Evolutionary conservation across 2,113 vertebrate genomes (phyloP), one percentile per base, ranked within the genome.

Genomic region (Thermophis baileyi): DNA sequence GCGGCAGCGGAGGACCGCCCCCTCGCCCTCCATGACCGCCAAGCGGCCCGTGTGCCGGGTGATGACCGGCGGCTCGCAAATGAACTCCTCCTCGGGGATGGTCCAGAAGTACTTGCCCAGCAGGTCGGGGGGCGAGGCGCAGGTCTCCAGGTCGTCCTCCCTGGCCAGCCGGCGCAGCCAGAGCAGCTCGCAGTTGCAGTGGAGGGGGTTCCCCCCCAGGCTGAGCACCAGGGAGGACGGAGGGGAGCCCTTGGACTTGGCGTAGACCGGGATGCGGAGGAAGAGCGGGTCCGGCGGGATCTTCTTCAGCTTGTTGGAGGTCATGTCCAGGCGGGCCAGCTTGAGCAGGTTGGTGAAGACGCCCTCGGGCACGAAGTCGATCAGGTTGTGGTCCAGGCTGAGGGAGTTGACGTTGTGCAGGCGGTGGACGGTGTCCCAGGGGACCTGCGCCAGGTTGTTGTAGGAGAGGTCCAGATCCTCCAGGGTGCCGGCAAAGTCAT

Each of bases 81-180:
- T 97, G 57, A 99, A 98, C 93, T 99, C 99, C 95, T 99, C 99
- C 95, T 99, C 99, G 0, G 99, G 98, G 93, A 99, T 99, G 22
- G 98, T 99, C 99, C 99, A 99, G 91, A 99, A 99, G 93, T 99
- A 98, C 74, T 98, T 98, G 85, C 99, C 99, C n/a, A 98, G 98
- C 46, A 99, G 98, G 55, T 98, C 98, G 1, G 98, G 98, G 0
- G 99, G 99, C 0, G 99, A 99, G 30, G 99, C 99, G 0, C 99
- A 99, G 0, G 99, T 99, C 97, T 99, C 99, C 95, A 99, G 54
- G 69, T 99, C 98, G 0, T 99, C 99, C 63, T 99, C 98, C 3
- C 98, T 88, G 0, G 98, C 98, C 90, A 99, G 95, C 3, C 99
- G 97, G 25, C 99, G 97, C 0, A 99, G 96, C 99, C 99, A 99